A percentile compares a stretch with the other conserved stretches of the same genome.
These are phyloP conservation scores for Apamea anceps DNA, from an alignment of 2,888 invertebrate genomes.

Conservation along the genomic window DNA sequence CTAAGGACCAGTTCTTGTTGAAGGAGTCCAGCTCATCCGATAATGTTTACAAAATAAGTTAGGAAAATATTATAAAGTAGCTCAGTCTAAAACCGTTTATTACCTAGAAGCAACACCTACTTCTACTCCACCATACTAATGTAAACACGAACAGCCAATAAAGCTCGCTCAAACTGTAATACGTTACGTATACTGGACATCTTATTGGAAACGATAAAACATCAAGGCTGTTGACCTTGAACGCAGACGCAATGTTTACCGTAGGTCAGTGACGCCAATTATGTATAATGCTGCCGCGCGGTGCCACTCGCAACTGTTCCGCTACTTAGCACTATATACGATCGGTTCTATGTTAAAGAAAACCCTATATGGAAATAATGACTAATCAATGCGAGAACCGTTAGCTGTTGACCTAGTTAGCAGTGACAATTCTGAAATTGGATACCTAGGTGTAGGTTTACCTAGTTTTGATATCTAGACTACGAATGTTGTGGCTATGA, in stretches of 20 bases:
- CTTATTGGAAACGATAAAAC: conserved; percentile 68
- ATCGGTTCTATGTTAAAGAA: conserved; percentile 42
- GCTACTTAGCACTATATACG: conserved; percentile 55
- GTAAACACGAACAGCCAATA: conserved; percentile 53
- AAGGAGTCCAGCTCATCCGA: not conserved
- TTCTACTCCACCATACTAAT: conserved; percentile 29
- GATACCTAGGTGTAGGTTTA: conserved; percentile 40
- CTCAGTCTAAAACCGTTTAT: conserved; percentile 14
- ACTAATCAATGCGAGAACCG: conserved; percentile 58
- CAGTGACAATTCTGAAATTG: conserved; percentile 50
- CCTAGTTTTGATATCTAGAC: conserved; percentile 29
- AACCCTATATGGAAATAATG: conserved; percentile 54
- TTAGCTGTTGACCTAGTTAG: conserved; percentile 50
- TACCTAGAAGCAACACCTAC: conserved; percentile 27
- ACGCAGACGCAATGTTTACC: conserved; percentile 69
- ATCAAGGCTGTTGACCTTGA: conserved; percentile 70
- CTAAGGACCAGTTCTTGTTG: not conserved
- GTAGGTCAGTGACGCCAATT: conserved; percentile 73
- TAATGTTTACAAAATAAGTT: conserved; percentile 3
- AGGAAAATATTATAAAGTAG: conserved; percentile 12
- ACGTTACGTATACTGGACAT: conserved; percentile 63
- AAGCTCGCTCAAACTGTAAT: conserved; percentile 57
- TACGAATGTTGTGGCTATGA: conserved; percentile 21
- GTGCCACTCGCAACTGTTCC: conserved; percentile 57
- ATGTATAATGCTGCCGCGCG: conserved; percentile 58